Percentiles rank a stretch among this genome's conserved stretches.
phyloP scores from a whole-genome alignment of 2,888 invertebrate genomes.

The Coelopa pilipes region DNA sequence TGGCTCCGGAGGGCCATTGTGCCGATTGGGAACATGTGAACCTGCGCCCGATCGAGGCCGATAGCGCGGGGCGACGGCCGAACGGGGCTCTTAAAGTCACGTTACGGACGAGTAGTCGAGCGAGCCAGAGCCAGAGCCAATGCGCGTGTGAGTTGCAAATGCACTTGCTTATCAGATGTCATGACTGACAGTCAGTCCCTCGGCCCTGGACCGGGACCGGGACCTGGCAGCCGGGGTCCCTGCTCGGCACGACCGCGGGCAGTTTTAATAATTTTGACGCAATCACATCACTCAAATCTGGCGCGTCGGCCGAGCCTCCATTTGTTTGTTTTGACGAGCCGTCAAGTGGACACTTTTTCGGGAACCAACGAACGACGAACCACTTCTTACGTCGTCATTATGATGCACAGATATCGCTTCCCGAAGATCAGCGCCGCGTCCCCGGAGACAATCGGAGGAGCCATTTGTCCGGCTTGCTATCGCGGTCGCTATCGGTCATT shows the following conservation, averaged over 20 bases:
- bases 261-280: conserved; percentile 32
- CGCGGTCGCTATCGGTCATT: background rate
- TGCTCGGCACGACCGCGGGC: conserved; percentile 1
- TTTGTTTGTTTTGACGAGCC: conserved; percentile 29
- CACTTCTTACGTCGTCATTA: conserved; percentile 19
- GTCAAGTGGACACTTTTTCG: conserved; percentile 33
- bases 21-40: background rate
- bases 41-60: conserved; percentile 1
- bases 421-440: conserved; percentile 16
- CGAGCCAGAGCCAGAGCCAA: background rate
- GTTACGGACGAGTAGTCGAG: conserved; percentile 1
- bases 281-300: conserved; percentile 37
- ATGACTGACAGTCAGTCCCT: conserved; percentile 26
- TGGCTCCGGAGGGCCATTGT: background rate
- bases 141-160: conserved; percentile 16
- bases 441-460: conserved; percentile 8
- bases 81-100: conserved; percentile 17
- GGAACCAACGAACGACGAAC: conserved; percentile 3
- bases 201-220: background rate
- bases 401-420: conserved; percentile 17
- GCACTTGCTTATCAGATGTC: conserved; percentile 33
- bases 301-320: background rate
- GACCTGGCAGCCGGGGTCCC: background rate
- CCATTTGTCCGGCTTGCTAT: background rate
- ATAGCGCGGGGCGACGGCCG: too few species aligned